Evolutionary conservation across 2,888 invertebrate species (phyloP).

Genomic region (Lutraria lutraria): DNA sequence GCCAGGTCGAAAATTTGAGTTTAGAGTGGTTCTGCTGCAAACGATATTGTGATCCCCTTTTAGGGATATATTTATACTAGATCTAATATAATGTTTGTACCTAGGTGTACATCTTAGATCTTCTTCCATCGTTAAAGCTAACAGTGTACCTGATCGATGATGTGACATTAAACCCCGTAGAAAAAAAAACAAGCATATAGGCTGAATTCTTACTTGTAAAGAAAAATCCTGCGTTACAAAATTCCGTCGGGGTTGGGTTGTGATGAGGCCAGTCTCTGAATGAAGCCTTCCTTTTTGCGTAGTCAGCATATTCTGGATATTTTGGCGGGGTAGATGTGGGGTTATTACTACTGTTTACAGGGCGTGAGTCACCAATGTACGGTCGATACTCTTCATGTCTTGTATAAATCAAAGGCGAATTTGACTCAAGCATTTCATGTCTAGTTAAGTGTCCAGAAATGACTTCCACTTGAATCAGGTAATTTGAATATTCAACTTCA

Average conservation of each 20-base stretch:
- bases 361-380: neutral
- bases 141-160: too few species aligned
- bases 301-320: neutral
- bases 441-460: neutral
- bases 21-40: too few species aligned
- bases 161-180: too few species aligned
- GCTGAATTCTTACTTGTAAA: neutral
- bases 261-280: neutral
- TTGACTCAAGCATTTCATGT: neutral
- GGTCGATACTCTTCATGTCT: neutral
- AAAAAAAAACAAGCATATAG: too few species aligned
- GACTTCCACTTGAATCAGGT: neutral
- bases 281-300: neutral
- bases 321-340: neutral
- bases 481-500: neutral
- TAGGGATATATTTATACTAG: too few species aligned
- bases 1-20: too few species aligned
- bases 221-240: constrained; percentile 3
- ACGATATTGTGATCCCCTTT: too few species aligned
- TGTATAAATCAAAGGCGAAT: neutral
- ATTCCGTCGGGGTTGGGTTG: neutral
- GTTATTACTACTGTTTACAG: neutral
- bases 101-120: too few species aligned
- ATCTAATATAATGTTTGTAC: too few species aligned
- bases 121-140: too few species aligned